Percentiles rank a stretch among this genome's conserved stretches.
Evolutionary conservation across 2,113 vertebrate species (phyloP).

Genomic region (Rallus limicola): DNA sequence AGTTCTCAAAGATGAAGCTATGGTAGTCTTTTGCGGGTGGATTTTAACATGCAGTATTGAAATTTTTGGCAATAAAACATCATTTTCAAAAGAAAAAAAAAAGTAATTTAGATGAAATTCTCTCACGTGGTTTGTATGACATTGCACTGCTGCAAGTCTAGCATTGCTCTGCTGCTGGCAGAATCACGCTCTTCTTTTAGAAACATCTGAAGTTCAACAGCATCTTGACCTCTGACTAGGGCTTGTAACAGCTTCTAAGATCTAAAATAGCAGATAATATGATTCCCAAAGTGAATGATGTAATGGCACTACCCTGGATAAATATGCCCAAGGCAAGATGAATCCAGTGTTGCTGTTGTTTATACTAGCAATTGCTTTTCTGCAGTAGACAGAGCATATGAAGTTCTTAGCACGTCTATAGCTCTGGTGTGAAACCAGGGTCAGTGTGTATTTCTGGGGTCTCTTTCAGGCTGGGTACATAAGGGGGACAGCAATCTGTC

Average conservation of each 20-base stretch:
- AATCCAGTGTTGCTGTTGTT: not conserved
- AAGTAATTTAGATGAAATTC: not conserved
- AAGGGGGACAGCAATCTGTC: not conserved
- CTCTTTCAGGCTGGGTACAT: not conserved
- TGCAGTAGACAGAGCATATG: not conserved
- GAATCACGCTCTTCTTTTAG: not conserved
- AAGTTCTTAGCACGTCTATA: not conserved
- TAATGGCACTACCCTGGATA: constrained; percentile 4
- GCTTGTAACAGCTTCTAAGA: not conserved
- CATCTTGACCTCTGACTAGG: constrained; percentile 31
- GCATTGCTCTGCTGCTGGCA: not conserved
- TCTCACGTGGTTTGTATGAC: not conserved
- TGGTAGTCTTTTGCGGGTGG: not conserved
- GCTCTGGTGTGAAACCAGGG: not conserved
- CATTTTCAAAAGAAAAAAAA: not conserved
- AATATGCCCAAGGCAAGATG: constrained; percentile 28
- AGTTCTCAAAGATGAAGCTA: not conserved
- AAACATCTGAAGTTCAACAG: constrained; percentile 36
- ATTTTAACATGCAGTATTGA: not conserved
- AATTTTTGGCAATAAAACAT: not conserved
- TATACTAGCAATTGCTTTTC: not conserved
- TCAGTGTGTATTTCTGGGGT: not conserved
- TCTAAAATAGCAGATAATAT: not conserved
- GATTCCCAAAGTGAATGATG: not conserved
- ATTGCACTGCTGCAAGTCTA: not conserved